Percentiles rank a stretch among this genome's conserved stretches.
phyloP scores from a whole-genome alignment of 2,888 invertebrate species.

The Callyntrura sp. region DNA sequence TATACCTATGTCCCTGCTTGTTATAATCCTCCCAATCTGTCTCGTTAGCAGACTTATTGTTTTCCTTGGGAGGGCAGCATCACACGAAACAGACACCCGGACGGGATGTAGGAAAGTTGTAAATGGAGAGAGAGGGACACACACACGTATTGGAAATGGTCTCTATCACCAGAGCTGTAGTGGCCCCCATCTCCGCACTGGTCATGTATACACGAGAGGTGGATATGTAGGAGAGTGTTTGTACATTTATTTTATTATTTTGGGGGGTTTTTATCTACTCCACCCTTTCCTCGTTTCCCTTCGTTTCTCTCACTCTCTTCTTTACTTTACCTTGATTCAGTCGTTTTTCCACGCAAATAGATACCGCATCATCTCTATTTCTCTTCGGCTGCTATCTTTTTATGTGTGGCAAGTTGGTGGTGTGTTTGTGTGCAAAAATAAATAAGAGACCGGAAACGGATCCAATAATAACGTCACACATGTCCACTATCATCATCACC shows the following conservation, averaged over 20 bases:
- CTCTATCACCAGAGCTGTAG: no score
- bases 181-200: no score
- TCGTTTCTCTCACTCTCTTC: conserved; percentile 1
- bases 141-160: background rate
- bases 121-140: conserved; percentile 28
- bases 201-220: no score
- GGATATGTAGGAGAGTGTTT: no score
- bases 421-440: conserved; percentile 32
- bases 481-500: conserved; percentile 39
- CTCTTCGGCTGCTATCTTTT: no score
- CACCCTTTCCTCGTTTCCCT: conserved; percentile 73
- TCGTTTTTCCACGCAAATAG: no score
- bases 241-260: conserved; percentile 28
- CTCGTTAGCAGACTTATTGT: conserved; percentile 67
- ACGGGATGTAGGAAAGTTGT: no score
- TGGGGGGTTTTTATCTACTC: conserved; percentile 63
- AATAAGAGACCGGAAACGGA: conserved; percentile 69
- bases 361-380: no score
- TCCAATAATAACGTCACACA: conserved; percentile 67
- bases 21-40: conserved; percentile 50
- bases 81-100: no score
- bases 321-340: no score
- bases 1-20: background rate
- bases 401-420: background rate
- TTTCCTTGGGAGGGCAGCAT: conserved; percentile 43